A percentile compares a stretch with the other conserved stretches of the same genome.
Evolutionary conservation across 2,113 vertebrate genomes (phyloP).

Genomic region (Scophthalmus maximus): DNA sequence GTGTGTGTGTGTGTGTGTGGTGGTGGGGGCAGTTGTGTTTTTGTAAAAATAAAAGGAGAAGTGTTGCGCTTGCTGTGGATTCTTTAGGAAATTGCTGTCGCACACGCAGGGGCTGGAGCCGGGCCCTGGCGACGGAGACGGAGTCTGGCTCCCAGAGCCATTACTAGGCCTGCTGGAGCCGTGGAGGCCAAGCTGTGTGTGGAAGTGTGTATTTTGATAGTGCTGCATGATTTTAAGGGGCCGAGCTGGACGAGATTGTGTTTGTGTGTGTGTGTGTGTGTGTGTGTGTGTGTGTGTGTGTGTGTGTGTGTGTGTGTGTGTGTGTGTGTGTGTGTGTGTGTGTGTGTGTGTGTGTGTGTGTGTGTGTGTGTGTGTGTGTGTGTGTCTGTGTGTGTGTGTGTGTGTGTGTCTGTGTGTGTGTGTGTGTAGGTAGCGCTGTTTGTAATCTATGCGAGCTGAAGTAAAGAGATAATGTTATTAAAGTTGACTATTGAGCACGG

Average conservation of each 20-base stretch:
- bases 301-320: background rate
- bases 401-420: background rate
- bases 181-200: conserved; percentile 46
- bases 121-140: conserved; percentile 74
- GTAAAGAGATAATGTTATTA: background rate
- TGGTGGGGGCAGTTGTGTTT: conserved; percentile 81
- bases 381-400: background rate
- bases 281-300: background rate
- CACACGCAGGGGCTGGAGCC: conserved; percentile 83
- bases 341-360: background rate
- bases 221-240: conserved; percentile 20
- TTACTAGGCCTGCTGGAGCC: conserved; percentile 60
- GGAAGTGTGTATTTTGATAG: conserved; percentile 56
- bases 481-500: background rate
- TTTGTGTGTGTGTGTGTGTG: background rate
- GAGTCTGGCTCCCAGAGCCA: conserved; percentile 65
- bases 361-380: background rate
- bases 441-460: background rate
- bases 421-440: background rate
- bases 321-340: background rate
- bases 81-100: conserved; percentile 91
- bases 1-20: conserved; percentile 2
- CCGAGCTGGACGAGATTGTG: background rate
- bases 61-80: conserved; percentile 85
- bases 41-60: conserved; percentile 85